Conservation (phyloP, 2,888 invertebrate species). For the Nematopogon swammerdamellus region DNA sequence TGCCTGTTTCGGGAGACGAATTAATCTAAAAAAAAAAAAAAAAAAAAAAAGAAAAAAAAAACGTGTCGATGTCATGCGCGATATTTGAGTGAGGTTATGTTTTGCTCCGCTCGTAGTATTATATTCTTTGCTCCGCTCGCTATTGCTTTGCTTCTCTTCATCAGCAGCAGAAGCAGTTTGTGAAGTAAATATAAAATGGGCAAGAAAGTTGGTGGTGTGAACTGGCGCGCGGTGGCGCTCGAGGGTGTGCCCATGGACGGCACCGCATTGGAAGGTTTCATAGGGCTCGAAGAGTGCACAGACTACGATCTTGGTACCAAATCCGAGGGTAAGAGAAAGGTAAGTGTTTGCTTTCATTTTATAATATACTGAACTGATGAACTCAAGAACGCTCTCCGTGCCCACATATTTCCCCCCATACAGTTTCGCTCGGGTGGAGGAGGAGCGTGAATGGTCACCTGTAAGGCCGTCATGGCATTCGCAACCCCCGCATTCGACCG, state of each 20-base stretch:
- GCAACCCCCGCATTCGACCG: too few species aligned
- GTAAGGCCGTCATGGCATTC: too few species aligned
- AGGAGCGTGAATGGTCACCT: too few species aligned
- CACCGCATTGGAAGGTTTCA: constrained; percentile 60
- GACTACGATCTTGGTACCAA: constrained; percentile 60
- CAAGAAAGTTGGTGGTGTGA: constrained; percentile 33
- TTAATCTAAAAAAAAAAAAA: too few species aligned
- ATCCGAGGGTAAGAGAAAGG: constrained; percentile 32
- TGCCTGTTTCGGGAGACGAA: too few species aligned
- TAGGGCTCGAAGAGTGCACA: constrained; percentile 75
- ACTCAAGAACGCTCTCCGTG: too few species aligned
- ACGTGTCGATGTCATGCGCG: too few species aligned
- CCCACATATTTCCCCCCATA: too few species aligned
- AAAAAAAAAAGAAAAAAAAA: too few species aligned
- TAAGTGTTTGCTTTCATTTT: constrained; percentile 13
- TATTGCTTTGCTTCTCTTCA: too few species aligned
- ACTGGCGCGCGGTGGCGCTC: constrained; percentile 65
- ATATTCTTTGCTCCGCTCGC: not conserved
- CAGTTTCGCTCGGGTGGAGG: too few species aligned
- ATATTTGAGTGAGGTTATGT: not conserved
- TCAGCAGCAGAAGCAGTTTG: too few species aligned
- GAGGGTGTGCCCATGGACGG: constrained; percentile 46
- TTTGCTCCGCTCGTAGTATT: not conserved
- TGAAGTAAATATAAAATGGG: constrained; percentile 31
- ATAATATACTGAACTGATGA: constrained; percentile 8